Base-by-base conservation (phyloP, 2,797 vertebrate genomes). In the Epinephelus coioides region DNA sequence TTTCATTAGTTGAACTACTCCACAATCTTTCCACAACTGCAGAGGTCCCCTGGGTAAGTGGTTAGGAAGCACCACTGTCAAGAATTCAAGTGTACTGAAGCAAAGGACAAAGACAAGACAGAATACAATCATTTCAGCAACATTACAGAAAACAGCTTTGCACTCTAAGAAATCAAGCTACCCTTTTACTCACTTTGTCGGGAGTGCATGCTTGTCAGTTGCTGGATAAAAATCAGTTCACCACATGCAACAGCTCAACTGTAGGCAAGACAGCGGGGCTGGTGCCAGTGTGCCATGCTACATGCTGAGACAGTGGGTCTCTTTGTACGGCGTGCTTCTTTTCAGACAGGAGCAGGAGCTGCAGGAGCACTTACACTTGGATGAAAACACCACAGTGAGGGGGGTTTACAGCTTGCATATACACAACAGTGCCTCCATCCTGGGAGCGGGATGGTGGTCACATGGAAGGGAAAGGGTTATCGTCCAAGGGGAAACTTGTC, bases 341-440 rank as follows among this genome's bases (percentile, higher is more conserved):
- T 82, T 88, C 80, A 86, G 74, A 87, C 85, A 83, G 78, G 72
- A 79, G 86, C 79, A 74, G 76, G 81, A 90, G 84, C 91, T 81
- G 83, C 89, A 84, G 89, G 79, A 87, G 83, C 76, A 81, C 82
- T 86, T 83, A 51, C 70, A 81, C 77, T 76, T 78, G 78, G 70
- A 81, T 90, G 86, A 86, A 92, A 91, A 85, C 78, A 49, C 60
- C 81, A 80, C 78, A 73, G 67, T 34, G 49, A 66, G 61, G 67
- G 66, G 25, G 76, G 60, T n/a, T 71, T 72, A 61, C 76, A 64
- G 79, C 67, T 82, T 72, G 78, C 66, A 70, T 25, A 53, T 56
- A 81, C 62, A 66, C 76, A 72, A 74, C 79, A 34, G 50, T 13
- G 70, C 63, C 40, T 78, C 77, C 83, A 84, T 78, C 67, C 56